Conservation (phyloP, 2,113 vertebrate genomes). For the Pitta sordida region DNA sequence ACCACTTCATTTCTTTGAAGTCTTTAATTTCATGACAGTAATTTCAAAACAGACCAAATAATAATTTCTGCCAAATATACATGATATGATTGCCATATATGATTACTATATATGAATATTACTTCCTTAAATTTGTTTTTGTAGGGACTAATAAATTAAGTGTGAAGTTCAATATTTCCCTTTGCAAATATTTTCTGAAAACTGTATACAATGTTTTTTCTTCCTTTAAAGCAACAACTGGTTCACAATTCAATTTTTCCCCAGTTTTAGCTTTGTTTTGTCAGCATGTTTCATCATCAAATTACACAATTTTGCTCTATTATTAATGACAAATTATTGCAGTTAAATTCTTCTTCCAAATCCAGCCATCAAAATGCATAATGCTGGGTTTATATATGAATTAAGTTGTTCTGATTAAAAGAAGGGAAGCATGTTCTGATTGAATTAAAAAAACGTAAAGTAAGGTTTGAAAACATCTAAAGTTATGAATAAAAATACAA, state of each 20-base stretch:
- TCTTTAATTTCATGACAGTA: background rate
- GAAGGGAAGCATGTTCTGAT: background rate
- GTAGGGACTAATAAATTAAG: background rate
- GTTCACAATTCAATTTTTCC: background rate
- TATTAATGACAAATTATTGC: background rate
- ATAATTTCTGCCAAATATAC: background rate
- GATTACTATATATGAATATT: background rate
- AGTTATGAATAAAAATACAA: background rate
- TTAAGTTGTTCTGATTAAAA: constrained; percentile 4
- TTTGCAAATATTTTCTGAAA: background rate
- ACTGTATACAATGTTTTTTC: background rate
- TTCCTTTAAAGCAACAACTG: background rate
- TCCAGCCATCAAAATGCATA: background rate
- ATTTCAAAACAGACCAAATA: background rate
- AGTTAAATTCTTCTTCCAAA: constrained; percentile 14
- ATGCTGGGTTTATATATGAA: background rate
- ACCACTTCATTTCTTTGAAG: background rate
- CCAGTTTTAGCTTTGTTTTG: background rate
- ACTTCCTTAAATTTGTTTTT: background rate
- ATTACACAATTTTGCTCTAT: background rate
- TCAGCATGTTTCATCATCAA: background rate
- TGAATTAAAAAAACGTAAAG: background rate
- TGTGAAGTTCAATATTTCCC: background rate
- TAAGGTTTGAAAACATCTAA: background rate
- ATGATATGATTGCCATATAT: background rate